A percentile compares a stretch with the other conserved stretches of the same genome.
phyloP scores from a whole-genome alignment of 2,888 invertebrate species.

The Mythimna vitellina region DNA sequence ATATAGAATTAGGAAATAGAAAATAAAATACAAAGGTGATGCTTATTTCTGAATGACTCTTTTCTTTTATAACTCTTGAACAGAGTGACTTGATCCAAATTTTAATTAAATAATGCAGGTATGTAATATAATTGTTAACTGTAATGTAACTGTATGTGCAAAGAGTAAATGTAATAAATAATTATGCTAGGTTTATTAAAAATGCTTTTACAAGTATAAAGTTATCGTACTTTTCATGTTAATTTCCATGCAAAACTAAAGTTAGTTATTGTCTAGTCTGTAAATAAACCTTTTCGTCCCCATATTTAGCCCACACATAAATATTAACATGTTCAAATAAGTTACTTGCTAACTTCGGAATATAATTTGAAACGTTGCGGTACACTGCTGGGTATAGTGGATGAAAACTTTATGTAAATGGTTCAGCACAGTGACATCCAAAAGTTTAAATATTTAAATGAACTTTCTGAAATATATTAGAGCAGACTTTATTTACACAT shows the following conservation, averaged over 20 bases:
- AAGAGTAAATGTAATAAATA: too few species aligned
- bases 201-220: too few species aligned
- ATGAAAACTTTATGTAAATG: constrained; percentile 54
- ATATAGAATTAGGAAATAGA: too few species aligned
- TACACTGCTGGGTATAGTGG: constrained; percentile 25
- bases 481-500: constrained; percentile 10
- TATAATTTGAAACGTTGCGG: constrained; percentile 38
- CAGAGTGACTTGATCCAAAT: too few species aligned
- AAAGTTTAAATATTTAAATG: constrained; percentile 51
- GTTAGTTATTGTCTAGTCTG: neutral
- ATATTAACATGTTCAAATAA: constrained; percentile 30
- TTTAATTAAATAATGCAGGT: too few species aligned
- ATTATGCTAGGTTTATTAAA: too few species aligned
- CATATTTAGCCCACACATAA: constrained; percentile 19
- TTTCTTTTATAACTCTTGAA: too few species aligned
- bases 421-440: constrained; percentile 36
- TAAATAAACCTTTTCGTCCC: neutral
- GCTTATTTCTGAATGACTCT: too few species aligned
- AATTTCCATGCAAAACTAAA: neutral
- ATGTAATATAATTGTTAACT: too few species aligned
- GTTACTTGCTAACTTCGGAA: constrained; percentile 36
- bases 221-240: neutral
- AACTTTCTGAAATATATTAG: constrained; percentile 31
- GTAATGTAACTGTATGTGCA: too few species aligned
- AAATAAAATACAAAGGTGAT: too few species aligned